Percentiles rank a stretch among this genome's conserved stretches.
These are phyloP conservation scores for Nesogale talazaci DNA, from an alignment of 2,113 vertebrate species.

Conservation along the genomic window DNA sequence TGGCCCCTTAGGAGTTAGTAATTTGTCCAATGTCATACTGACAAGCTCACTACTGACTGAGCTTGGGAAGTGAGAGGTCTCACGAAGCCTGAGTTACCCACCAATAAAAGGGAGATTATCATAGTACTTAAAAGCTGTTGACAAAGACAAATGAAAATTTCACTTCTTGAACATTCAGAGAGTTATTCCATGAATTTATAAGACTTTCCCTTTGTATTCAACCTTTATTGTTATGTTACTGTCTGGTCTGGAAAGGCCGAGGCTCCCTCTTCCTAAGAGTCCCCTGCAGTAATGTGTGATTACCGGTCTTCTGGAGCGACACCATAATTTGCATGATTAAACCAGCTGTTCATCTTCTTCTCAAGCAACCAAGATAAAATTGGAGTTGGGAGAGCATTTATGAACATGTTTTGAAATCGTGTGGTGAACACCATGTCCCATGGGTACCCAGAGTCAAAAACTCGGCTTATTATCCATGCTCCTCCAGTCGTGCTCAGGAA, in stretches of 20 bases:
- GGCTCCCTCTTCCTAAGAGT: neutral
- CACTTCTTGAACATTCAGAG: neutral
- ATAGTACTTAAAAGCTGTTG: neutral
- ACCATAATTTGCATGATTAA: slow-evolving; percentile 90
- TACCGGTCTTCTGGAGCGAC: slow-evolving; percentile 90
- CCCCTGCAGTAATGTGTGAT: neutral
- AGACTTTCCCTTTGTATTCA: neutral
- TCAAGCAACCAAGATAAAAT: slow-evolving; percentile 81
- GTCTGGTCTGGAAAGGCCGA: neutral
- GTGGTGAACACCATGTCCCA: slow-evolving; percentile 88
- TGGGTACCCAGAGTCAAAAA: slow-evolving; percentile 87
- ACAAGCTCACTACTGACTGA: neutral
- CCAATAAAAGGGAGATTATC: neutral
- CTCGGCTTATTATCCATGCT: slow-evolving; percentile 87
- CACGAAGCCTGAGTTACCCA: neutral
- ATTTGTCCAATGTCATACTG: neutral
- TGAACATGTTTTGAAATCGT: slow-evolving; percentile 82
- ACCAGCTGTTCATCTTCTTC: slow-evolving; percentile 83
- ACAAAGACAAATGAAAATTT: neutral
- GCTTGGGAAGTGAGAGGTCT: neutral
- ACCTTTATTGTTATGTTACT: neutral
- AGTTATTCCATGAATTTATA: neutral
- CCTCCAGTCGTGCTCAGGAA: slow-evolving; percentile 90
- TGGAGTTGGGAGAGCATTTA: slow-evolving; percentile 81
- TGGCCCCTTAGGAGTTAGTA: neutral